Base-by-base conservation (phyloP, 2,797 vertebrate species). In the Xenops minutus region DNA sequence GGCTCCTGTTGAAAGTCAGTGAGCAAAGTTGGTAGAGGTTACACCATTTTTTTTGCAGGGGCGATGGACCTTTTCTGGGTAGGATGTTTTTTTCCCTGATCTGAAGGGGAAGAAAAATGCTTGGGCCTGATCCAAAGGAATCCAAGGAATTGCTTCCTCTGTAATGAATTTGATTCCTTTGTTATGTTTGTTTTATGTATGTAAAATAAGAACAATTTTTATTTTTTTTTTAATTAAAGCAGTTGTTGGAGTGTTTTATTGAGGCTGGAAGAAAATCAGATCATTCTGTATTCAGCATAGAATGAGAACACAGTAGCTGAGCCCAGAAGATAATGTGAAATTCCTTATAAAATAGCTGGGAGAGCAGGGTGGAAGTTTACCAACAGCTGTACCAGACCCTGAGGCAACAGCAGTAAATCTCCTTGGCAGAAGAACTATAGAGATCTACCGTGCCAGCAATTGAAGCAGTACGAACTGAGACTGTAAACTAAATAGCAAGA, bases 361-460 rank as follows among this genome's bases (percentile, higher is more conserved):
- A 85, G 27, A 69, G 48, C 36, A 62, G 39, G n/a, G 55, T 93
- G 67, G 71, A 89, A 82, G 71, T 90, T 92, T 91, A 89, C 63
- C 54, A 83, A 67, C 74, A 93, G 24, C 78, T 95, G 12, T 43
- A 79, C 90, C 74, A 59, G 74, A 66, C 48, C 75, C 74, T 59
- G 63, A 85, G 66, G 86, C 71, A 81, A 66, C 12, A 82, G 71
- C 81, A 86, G n/a, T 91, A 91, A 73, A 91, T 95, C 91, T 85
- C 24, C 55, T 79, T 87, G 84, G 78, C 91, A 89, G 74, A 81
- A 69, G 62, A 56, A 44, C 67, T 73, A 7, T 6, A 37, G 52
- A 89, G 59, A 69, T 69, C 52, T 41, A 48, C 30, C 43, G 37
- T 87, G 88, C 59, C 92, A 87, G 84, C 43, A 69, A 20, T 0